Evolutionary conservation across 2,888 invertebrate species (phyloP).

Genomic region (Ophion costatus): DNA sequence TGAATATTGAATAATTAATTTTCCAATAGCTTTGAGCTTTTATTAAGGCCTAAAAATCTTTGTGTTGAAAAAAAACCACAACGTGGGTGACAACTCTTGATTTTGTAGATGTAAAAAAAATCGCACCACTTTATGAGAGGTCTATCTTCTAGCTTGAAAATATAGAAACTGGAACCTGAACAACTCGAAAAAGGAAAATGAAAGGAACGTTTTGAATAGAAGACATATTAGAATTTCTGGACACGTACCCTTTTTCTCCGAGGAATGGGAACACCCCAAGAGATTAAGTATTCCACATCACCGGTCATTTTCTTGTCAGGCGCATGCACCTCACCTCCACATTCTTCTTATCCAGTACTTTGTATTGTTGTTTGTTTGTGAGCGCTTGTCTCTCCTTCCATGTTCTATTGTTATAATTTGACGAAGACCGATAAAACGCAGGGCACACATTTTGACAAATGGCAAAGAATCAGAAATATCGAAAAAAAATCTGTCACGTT

Average conservation of each 20-base stretch:
- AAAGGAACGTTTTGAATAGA: background rate
- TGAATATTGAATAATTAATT: too few species aligned
- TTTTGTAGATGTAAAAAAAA: background rate
- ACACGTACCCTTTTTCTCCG: slow-evolving; percentile 43
- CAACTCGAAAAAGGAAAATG: background rate
- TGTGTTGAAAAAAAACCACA: too few species aligned
- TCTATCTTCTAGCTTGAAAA: background rate
- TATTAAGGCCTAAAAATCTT: too few species aligned
- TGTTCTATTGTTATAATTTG: too few species aligned
- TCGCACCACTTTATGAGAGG: background rate
- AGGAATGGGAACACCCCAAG: slow-evolving; percentile 26
- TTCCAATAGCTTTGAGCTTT: too few species aligned
- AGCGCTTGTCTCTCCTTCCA: background rate
- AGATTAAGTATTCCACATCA: slow-evolving; percentile 28
- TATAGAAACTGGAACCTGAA: background rate
- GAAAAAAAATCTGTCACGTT: too few species aligned
- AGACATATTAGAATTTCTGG: slow-evolving; percentile 34
- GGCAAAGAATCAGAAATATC: too few species aligned
- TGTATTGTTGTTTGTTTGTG: background rate
- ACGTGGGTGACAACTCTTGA: too few species aligned
- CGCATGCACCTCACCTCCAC: background rate
- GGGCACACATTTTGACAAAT: too few species aligned
- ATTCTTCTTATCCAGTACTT: background rate
- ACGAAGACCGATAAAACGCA: too few species aligned
- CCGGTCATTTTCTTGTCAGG: slow-evolving; percentile 26